Base-by-base conservation (phyloP, 2,888 invertebrate species). In the Pemphredon lugubris region DNA sequence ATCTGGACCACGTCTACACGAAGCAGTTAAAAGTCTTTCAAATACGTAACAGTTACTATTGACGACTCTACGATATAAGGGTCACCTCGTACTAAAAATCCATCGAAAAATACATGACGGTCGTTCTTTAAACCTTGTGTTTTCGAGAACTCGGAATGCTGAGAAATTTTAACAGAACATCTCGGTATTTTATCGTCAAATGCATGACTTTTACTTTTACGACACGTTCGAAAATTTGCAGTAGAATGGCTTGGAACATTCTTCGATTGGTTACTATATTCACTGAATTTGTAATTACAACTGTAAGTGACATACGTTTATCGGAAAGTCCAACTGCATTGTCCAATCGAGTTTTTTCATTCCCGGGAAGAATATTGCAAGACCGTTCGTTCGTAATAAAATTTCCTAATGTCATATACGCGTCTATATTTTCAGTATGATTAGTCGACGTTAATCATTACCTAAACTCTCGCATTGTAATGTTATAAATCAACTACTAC, bases 111-210 rank as follows among this genome's bases (percentile, higher is more conserved):
- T 77, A 71, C 20, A n/a, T 65, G 23, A 53, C 32, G 14, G 40
- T 32, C 32, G 16, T 51, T 13, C 11, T 54, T 54, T n/a, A n/a
- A 16, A 6, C 18, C 9, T 40, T 40, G n/a, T 39, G 13, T 39
- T 45, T 66, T 34, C 30, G 42, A 40, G 18, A 61, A 61, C 42
- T 57, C 48, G 70, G 63, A 74, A 77, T 77, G 77, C 63, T 67
- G 50, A 59, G 58, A 66, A 67, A 59, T 71, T 51, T 32, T 18
- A 58, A 63, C 51, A 40, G 54, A 73, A 70, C 40, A 20, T 58
- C 21, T 37, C 20, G 32, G 30, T 50, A 18, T 44, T 54, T 13
- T 26, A 39, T 48, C 45, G 14, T 26, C 16, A 44, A 40, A 14
- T 14, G 32, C 13, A 61, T 23, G 53, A 45, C 32, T 45, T 47